These are phyloP conservation scores for Menidia beryllina DNA, from an alignment of 2,113 vertebrate genomes.

Conservation along the genomic window DNA sequence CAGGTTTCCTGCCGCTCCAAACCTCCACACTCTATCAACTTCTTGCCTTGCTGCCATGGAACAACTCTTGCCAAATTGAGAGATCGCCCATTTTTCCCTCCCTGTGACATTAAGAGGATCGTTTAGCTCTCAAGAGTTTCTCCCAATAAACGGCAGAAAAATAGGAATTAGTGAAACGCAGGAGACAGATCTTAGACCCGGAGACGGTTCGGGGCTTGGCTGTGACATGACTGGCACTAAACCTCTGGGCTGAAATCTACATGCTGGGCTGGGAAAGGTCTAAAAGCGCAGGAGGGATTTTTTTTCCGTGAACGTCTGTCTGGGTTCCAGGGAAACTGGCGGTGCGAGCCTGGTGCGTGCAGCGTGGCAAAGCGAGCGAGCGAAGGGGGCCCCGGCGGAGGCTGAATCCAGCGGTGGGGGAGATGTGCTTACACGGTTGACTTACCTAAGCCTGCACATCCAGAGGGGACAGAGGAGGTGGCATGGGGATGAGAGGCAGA, in stretches of 20 bases:
- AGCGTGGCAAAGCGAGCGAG: conserved; percentile 62
- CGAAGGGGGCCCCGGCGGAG: conserved; percentile 51
- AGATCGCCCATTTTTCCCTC: conserved; percentile 71
- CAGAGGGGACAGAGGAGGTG: conserved; percentile 65
- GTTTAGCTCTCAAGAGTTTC: conserved; percentile 69
- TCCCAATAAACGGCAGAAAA: conserved; percentile 19
- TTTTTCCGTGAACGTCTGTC: conserved; percentile 60
- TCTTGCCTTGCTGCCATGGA: conserved; percentile 60
- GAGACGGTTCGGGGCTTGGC: conserved; percentile 35
- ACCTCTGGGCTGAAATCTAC: conserved; percentile 50
- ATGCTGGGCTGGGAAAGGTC: conserved; percentile 44
- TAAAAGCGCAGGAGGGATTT: conserved; percentile 29
- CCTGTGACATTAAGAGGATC: conserved; percentile 79
- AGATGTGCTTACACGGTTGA: conserved; percentile 76
- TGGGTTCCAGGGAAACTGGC: conserved; percentile 63
- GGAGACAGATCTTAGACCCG: conserved; percentile 20
- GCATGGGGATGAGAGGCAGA: conserved; percentile 55
- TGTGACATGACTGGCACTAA: conserved; percentile 59
- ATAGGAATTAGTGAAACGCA: conserved; percentile 44
- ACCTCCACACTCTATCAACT: conserved; percentile 75
- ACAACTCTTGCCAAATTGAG: conserved; percentile 73
- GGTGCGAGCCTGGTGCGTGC: conserved; percentile 45
- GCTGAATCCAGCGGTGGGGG: conserved; percentile 60
- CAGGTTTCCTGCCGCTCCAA: conserved; percentile 78
- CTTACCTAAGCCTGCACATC: conserved; percentile 77